Evolutionary conservation across 1,140 invertebrate genomes (phyloP).

Genomic region (Musca vetustissima): DNA sequence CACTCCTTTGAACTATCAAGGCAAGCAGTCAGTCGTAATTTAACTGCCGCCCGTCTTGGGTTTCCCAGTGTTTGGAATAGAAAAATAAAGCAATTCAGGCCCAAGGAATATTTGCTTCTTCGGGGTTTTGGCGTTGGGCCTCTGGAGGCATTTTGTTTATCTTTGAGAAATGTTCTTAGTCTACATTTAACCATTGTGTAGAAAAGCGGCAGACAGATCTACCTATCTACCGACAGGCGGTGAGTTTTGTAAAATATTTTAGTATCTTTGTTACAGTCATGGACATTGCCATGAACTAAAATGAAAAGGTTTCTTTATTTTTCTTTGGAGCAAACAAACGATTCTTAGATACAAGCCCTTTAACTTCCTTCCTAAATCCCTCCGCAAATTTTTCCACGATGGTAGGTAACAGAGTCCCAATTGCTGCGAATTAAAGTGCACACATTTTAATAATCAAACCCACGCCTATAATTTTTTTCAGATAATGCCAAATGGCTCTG

Average conservation of each 20-base stretch:
- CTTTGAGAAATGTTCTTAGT: neutral
- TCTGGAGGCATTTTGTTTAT: conserved; percentile 10
- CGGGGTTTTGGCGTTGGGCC: neutral
- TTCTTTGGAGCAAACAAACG: too few species aligned
- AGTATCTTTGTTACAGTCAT: neutral
- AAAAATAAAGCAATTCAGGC: neutral
- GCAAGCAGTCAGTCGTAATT: neutral
- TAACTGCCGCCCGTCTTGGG: neutral
- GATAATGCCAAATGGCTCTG: too few species aligned
- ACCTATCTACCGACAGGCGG: too few species aligned
- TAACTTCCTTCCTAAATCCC: too few species aligned
- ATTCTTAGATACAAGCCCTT: too few species aligned
- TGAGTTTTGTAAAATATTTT: neutral
- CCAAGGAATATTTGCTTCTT: neutral
- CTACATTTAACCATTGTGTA: neutral
- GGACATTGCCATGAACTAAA: neutral
- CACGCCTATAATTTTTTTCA: too few species aligned
- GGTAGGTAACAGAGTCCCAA: too few species aligned
- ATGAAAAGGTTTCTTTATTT: too few species aligned
- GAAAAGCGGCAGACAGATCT: too few species aligned
- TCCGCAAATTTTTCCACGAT: too few species aligned
- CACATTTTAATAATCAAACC: too few species aligned
- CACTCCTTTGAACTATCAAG: conserved; percentile 8
- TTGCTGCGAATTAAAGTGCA: too few species aligned
- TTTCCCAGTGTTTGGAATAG: neutral